These are phyloP conservation scores for Zeuzera pyrina DNA, from an alignment of 2,888 invertebrate species.

Conservation along the genomic window DNA sequence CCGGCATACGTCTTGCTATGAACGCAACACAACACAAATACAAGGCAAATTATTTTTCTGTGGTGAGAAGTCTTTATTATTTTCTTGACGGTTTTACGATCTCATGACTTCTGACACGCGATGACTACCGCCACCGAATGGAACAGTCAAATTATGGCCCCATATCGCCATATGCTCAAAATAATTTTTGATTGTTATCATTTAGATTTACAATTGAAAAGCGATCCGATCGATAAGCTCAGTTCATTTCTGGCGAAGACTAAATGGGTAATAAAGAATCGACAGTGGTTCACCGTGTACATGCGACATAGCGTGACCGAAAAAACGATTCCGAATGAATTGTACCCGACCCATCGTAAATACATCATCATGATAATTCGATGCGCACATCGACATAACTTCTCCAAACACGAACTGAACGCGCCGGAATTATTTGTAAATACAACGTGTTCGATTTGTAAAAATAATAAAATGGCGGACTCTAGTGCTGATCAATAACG, in stretches of 20 bases:
- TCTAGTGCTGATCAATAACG: constrained; percentile 29
- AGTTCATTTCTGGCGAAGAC: constrained; percentile 37
- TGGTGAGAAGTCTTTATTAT: neutral
- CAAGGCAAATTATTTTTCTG: constrained; percentile 3
- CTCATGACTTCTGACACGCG: constrained; percentile 12
- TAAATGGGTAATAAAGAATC: constrained; percentile 58
- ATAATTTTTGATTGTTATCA: constrained; percentile 43
- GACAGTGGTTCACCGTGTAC: constrained; percentile 49
- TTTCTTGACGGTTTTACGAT: constrained; percentile 9
- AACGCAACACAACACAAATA: constrained; percentile 2
- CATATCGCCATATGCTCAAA: constrained; percentile 38
- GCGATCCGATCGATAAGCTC: constrained; percentile 34
- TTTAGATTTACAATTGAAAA: constrained; percentile 32
- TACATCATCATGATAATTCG: constrained; percentile 61
- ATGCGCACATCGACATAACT: constrained; percentile 35
- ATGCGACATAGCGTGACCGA: constrained; percentile 72
- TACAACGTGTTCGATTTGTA: constrained; percentile 27
- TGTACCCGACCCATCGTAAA: constrained; percentile 50
- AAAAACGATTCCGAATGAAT: constrained; percentile 62
- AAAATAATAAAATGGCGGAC: constrained; percentile 39
- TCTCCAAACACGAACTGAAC: constrained; percentile 16
- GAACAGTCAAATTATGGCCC: constrained; percentile 20
- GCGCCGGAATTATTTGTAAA: constrained; percentile 11
- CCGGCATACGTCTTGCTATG: constrained; percentile 37
- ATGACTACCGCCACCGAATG: constrained; percentile 10